phyloP scores from a whole-genome alignment of 2,888 invertebrate species.

The Aromia moschata region DNA sequence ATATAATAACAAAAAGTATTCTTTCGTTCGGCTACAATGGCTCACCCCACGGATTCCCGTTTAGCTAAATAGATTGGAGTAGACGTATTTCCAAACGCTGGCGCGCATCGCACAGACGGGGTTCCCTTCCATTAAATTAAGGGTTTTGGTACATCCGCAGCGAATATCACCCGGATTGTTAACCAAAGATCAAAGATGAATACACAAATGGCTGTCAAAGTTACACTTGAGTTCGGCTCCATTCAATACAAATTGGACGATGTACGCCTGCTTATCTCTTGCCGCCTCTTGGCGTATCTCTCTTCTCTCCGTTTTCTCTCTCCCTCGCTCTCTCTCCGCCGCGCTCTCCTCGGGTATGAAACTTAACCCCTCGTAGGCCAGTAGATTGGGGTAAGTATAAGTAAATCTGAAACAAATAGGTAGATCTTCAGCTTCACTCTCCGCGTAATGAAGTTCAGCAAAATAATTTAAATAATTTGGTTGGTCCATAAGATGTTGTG shows the following conservation, averaged over 20 bases:
- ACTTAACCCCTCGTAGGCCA: too few relatives aligned
- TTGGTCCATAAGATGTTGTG: too few relatives aligned
- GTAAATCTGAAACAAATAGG: too few relatives aligned
- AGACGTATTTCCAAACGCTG: conserved; percentile 9
- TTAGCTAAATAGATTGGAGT: conserved; percentile 8
- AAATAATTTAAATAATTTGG: too few relatives aligned
- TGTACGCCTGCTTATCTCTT: conserved; percentile 24
- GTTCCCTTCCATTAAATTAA: conserved; percentile 45
- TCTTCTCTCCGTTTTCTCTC: conserved; percentile 16
- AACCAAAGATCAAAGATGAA: conserved; percentile 58
- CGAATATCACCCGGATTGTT: conserved; percentile 54
- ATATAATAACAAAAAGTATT: too few relatives aligned
- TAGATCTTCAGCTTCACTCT: too few relatives aligned
- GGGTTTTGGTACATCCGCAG: conserved; percentile 45
- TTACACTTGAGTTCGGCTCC: conserved; percentile 49
- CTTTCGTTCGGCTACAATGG: not conserved
- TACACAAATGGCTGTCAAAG: conserved; percentile 55
- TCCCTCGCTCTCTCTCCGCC: conserved; percentile 25
- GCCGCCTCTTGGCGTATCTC: conserved; percentile 1
- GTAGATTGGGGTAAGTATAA: too few relatives aligned
- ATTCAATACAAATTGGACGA: conserved; percentile 46
- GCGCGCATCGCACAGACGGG: conserved; percentile 18
- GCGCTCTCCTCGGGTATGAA: not conserved
- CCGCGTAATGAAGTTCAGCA: too few relatives aligned
- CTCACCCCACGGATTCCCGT: not conserved